A percentile compares a stretch with the other conserved stretches of the same genome.
Evolutionary conservation across 2,797 vertebrate genomes (phyloP).

Genomic region (Galagoides demidoff): DNA sequence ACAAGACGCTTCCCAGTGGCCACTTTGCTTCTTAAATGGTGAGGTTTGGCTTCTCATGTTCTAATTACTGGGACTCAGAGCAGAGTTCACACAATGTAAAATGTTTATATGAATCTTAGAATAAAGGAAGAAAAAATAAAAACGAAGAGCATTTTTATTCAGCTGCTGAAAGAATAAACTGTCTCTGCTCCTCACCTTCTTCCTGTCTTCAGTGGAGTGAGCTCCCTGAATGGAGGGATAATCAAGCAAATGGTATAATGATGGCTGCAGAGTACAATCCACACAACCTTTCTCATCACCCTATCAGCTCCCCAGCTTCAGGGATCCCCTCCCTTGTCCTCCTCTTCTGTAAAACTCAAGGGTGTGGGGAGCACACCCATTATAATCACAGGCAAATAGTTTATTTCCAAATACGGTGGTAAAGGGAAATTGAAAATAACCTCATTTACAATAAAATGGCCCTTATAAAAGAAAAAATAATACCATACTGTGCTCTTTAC

Average conservation of each 20-base stretch:
- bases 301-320: neutral
- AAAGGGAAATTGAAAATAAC: slow-evolving; percentile 15
- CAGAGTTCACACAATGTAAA: slow-evolving; percentile 69
- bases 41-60: slow-evolving; percentile 63
- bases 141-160: slow-evolving; percentile 76
- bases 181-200: slow-evolving; percentile 31
- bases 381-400: neutral
- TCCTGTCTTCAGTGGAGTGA: slow-evolving; percentile 27
- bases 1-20: slow-evolving; percentile 14
- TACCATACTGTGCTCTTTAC: neutral
- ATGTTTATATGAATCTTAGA: slow-evolving; percentile 76
- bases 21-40: slow-evolving; percentile 56
- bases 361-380: neutral
- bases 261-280: neutral
- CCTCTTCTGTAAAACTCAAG: neutral
- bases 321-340: neutral
- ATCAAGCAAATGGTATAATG: slow-evolving; percentile 57
- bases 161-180: slow-evolving; percentile 51
- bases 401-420: neutral
- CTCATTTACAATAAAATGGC: neutral
- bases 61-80: slow-evolving; percentile 55
- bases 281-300: neutral
- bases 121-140: neutral
- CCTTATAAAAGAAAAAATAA: neutral
- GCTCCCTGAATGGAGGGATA: slow-evolving; percentile 37